Conservation (phyloP, 2,888 invertebrate species). For the Ochlodes sylvanus region DNA sequence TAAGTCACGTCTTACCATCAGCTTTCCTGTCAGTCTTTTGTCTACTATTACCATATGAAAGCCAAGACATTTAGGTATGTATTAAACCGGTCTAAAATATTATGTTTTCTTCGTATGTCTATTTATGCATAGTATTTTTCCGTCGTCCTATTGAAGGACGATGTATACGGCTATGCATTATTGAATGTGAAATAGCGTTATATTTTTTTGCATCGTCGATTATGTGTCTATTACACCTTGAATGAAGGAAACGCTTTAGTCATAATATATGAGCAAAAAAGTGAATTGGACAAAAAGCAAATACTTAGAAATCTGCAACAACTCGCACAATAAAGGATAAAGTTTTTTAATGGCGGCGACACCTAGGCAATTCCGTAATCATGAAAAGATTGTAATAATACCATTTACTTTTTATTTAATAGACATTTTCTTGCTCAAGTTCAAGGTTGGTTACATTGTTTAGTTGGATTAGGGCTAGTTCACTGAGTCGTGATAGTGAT, state of each 20-base stretch:
- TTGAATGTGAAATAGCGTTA: not conserved
- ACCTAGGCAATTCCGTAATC: conserved; percentile 40
- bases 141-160: not conserved
- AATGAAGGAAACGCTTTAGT: conserved; percentile 12
- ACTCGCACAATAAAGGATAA: conserved; percentile 36
- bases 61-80: too few species aligned
- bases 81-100: too few species aligned
- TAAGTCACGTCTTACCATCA: too few species aligned
- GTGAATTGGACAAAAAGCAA: conserved; percentile 28
- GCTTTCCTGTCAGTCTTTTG: too few species aligned
- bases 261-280: conserved; percentile 18
- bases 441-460: conserved; percentile 39
- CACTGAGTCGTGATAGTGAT: not conserved
- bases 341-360: conserved; percentile 31
- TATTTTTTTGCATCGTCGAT: conserved; percentile 15
- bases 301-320: conserved; percentile 33
- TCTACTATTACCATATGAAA: too few species aligned
- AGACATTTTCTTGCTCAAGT: conserved; percentile 30
- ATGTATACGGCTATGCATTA: not conserved
- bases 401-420: conserved; percentile 40
- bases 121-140: not conserved
- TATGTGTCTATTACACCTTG: conserved; percentile 13
- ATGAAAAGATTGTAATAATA: conserved; percentile 43
- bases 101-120: too few species aligned
- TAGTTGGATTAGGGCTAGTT: not conserved